A percentile compares a stretch with the other conserved stretches of the same genome.
Conservation (phyloP, 2,797 vertebrate species). For the Pangasius macronema region DNA sequence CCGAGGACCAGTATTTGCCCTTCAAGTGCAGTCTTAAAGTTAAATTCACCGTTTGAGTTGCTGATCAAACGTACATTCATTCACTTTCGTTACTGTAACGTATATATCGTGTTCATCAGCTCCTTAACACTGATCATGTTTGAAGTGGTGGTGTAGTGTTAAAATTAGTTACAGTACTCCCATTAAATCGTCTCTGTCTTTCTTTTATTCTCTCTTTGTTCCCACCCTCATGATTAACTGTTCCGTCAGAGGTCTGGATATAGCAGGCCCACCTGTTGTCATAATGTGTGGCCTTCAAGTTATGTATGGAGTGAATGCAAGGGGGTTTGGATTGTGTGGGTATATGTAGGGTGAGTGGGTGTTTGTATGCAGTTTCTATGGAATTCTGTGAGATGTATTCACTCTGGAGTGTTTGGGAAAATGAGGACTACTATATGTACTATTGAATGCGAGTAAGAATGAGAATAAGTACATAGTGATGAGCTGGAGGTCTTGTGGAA, state of each 20-base stretch:
- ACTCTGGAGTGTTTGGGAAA: neutral
- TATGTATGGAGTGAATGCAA: conserved; percentile 42
- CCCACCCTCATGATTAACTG: conserved; percentile 38
- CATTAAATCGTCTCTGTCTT: neutral
- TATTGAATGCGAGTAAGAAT: neutral
- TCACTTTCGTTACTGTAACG: too few species aligned
- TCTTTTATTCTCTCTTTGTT: conserved; percentile 21
- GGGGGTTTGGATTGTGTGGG: conserved; percentile 32
- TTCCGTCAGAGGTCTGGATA: conserved; percentile 51
- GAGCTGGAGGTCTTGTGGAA: neutral
- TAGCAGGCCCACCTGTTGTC: conserved; percentile 62
- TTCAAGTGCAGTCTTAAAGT: neutral
- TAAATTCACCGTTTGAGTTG: neutral
- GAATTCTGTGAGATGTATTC: neutral
- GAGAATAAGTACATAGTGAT: neutral
- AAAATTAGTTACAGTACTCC: neutral
- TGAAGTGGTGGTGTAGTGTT: neutral
- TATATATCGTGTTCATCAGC: neutral
- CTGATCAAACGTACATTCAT: neutral
- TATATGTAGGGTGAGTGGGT: neutral
- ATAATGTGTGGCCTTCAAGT: conserved; percentile 54
- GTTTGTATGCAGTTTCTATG: neutral
- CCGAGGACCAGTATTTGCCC: neutral
- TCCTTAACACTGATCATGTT: neutral
- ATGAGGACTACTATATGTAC: neutral